Evolutionary conservation across 2,797 vertebrate genomes (phyloP), one percentile per base, ranked within the genome.

Genomic region (Acanthurus leucopareius): DNA sequence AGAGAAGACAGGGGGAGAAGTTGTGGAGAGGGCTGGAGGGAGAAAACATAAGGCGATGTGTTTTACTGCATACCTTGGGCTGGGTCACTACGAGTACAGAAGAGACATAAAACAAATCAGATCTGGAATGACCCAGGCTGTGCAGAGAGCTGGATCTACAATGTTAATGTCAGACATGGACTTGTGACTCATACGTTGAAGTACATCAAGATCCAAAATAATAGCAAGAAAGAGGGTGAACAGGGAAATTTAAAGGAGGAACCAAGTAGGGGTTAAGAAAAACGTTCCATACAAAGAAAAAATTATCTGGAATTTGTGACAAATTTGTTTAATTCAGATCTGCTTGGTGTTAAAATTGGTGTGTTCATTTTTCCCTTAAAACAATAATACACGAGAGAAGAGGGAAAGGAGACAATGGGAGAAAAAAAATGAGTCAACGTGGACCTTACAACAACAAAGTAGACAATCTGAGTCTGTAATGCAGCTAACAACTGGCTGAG

Each of bases 41-140:
- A 83, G 68, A 92, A 91, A 91, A 86, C 82, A 85, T 79, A 87
- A 89, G 87, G 82, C 74, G 44, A 90, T 89, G 89, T 91, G 91
- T 91, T 93, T 94, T 87, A 92, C 83, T 87, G 88, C 88, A 90
- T 89, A 93, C 90, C 88, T 90, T 82, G 67, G 90, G 83, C 83
- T 90, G 91, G 93, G 94, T 94, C 93, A 94, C 89, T 86, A 87
- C 25, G 69, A 93, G 92, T 94, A 94, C 94, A 94, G 90, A 92
- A 87, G 87, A 94, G 86, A 93, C 93, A 91, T 94, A 91, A 94
- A 94, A 93, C 89, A 91, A 90, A 88, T 90, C 86, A 77, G 84
- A 91, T 89, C 91, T 92, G 83, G 87, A 91, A 90, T 89, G 89
- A 93, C 88, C 92, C 51, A 13, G 77, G 64, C 75, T 82, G 52